Evolutionary conservation across 1,140 invertebrate genomes (phyloP), one percentile per base, ranked within the genome.

Genomic region (Drosophila tristis): DNA sequence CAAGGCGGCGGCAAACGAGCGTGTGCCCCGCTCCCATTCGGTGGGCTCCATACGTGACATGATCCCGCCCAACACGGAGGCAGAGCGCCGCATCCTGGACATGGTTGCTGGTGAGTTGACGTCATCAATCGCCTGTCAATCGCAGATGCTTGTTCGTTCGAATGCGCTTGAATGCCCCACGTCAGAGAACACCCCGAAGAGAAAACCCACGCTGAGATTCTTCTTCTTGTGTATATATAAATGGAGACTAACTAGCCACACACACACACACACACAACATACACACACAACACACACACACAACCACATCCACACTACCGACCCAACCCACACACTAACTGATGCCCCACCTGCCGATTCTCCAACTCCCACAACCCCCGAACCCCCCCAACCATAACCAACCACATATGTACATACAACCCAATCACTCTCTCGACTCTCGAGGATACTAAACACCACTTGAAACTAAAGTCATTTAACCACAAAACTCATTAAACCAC

Each of bases 41-140:
- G 94, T 95, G 15, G 95, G 95, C 13, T 95, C 94, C 75, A 92
- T 96, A 58, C 94, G 95, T 92, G 95, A 95, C 56, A 91, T 95
- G 93, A 93, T 62, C 54, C 80, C 63, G 16, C 73, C 73, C 4
- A 94, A 78, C 81, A 93, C 92, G n/a, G 91, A 92, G 72, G 94
- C 94, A 5, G 94, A 95, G 56, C 93, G 94, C 77, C 94, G 95
- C 79, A 96, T 96, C 70, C 93, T 95, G 58, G 95, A 96, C 74
- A 93, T 95, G 75, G 93, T 96, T 58, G 93, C 94, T 49, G 94
- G 95, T 92, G 93, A 93, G 79, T 90, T 65, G 48, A 47, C 16
- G 7, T 51, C 48, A 56, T 70, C 23, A n/a, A 16, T 26, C 58
- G 11, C 35, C 35, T 39, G 35, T 39, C 35, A 39, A 5, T 39